Evolutionary conservation across 2,797 vertebrate species (phyloP).

Genomic region (Manis crassicaudata): DNA sequence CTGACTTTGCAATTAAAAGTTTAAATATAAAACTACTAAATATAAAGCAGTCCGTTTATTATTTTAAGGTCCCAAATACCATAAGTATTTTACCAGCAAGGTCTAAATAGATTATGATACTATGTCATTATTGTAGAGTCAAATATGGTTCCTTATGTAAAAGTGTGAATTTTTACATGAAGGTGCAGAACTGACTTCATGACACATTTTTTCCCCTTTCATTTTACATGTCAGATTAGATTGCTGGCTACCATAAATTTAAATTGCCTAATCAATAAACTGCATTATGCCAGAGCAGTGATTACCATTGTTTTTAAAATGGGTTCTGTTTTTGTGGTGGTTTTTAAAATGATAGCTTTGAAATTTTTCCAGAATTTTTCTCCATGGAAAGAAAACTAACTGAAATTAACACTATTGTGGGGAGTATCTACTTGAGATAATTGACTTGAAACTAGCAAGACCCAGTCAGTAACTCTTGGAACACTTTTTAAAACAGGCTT

Average conservation of each 20-base stretch:
- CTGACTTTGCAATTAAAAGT: conserved; percentile 4
- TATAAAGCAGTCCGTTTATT: neutral
- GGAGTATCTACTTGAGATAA: conserved; percentile 2
- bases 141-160: neutral
- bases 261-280: neutral
- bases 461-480: conserved; percentile 3
- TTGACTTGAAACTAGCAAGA: neutral
- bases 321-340: neutral
- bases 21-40: neutral
- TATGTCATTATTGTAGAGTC: neutral
- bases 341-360: conserved; percentile 20
- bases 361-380: conserved; percentile 42
- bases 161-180: conserved; percentile 20
- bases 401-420: neutral
- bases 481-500: conserved; percentile 21
- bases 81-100: neutral
- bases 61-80: neutral
- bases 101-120: neutral
- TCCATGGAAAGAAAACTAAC: conserved; percentile 4
- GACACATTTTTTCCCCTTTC: neutral
- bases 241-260: neutral
- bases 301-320: conserved; percentile 23
- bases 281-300: neutral
- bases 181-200: neutral
- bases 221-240: neutral